These are phyloP conservation scores for Agonopterix arenella DNA, from an alignment of 2,888 invertebrate genomes.

Conservation along the genomic window DNA sequence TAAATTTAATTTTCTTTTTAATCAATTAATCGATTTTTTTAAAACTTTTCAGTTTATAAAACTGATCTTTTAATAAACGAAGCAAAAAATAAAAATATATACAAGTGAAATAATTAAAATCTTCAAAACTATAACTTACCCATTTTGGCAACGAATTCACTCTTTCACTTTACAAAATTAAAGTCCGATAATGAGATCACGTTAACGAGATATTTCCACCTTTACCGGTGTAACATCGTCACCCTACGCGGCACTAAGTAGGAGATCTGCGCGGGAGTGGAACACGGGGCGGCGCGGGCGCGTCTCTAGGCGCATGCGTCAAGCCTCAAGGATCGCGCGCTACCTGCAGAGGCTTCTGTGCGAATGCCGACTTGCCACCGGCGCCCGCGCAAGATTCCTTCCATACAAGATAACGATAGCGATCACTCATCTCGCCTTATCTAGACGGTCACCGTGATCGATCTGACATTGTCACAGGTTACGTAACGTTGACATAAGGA, in stretches of 20 bases:
- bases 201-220: conserved; percentile 46
- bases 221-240: conserved; percentile 64
- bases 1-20: too few species aligned
- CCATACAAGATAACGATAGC: conserved; percentile 66
- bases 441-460: conserved; percentile 19
- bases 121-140: conserved; percentile 38
- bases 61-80: background rate
- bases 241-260: conserved; percentile 43
- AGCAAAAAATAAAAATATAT: too few species aligned
- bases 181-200: conserved; percentile 55
- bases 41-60: too few species aligned
- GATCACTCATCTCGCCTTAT: conserved; percentile 67
- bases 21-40: too few species aligned
- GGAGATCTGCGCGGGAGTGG: conserved; percentile 33
- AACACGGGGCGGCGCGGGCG: conserved; percentile 24
- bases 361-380: conserved; percentile 59
- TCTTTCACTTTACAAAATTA: conserved; percentile 47
- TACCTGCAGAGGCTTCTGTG: conserved; percentile 67
- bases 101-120: background rate
- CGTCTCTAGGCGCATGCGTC: conserved; percentile 24
- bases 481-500: conserved; percentile 1
- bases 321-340: conserved; percentile 64
- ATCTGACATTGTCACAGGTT: conserved; percentile 8
- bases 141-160: conserved; percentile 57
- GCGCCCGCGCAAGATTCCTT: conserved; percentile 58